Conservation (phyloP, 2,113 vertebrate species). For the Blennius ocellaris region DNA sequence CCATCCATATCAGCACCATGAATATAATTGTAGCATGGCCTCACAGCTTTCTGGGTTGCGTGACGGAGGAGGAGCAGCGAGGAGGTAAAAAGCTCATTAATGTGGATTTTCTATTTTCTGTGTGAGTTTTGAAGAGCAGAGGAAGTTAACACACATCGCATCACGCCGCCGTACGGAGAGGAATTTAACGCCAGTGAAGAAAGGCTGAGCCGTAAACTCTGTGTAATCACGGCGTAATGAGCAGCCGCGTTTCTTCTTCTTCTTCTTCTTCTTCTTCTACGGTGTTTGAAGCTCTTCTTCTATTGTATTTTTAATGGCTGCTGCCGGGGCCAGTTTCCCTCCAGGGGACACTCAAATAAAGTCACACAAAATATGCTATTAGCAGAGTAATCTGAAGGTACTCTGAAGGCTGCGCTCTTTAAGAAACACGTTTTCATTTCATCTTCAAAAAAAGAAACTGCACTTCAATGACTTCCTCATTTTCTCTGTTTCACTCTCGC, state of each 20-base stretch:
- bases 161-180: too few relatives aligned
- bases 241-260: slow-evolving; percentile 52
- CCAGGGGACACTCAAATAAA: slow-evolving; percentile 63
- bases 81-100: too few relatives aligned
- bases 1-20: too few relatives aligned
- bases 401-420: background rate
- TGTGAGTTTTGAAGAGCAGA: too few relatives aligned
- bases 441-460: too few relatives aligned
- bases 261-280: slow-evolving; percentile 51
- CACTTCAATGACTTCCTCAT: background rate
- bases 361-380: slow-evolving; percentile 17
- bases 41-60: too few relatives aligned
- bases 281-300: slow-evolving; percentile 70
- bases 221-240: slow-evolving; percentile 52
- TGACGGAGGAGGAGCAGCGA: too few relatives aligned
- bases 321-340: slow-evolving; percentile 59
- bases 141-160: too few relatives aligned
- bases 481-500: background rate
- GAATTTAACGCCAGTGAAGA: too few relatives aligned
- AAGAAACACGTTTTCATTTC: too few relatives aligned
- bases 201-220: slow-evolving; percentile 14
- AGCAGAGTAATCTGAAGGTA: slow-evolving; percentile 33
- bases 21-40: too few relatives aligned
- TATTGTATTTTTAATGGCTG: slow-evolving; percentile 74
- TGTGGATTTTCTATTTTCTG: too few relatives aligned